Evolutionary conservation across 2,888 invertebrate species (phyloP), one percentile per base, ranked within the genome.

Genomic region (Exocentrus adspersus): DNA sequence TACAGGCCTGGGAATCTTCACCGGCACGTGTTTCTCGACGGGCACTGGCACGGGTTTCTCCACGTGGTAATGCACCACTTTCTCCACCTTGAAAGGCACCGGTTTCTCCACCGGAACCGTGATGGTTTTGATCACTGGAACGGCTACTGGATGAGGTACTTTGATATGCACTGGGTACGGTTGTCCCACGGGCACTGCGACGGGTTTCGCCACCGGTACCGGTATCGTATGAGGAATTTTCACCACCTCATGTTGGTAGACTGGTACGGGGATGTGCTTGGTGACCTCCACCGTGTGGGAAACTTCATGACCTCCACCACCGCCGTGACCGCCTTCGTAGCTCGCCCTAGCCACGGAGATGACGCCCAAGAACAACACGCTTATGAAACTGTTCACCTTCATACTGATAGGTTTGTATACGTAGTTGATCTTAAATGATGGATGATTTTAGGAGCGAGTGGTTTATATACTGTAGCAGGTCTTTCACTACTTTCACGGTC

Each of bases 81-180:
- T 90, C 68, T 90, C 89, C 0, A 91, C 89, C 0, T 89, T 88
- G 75, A 89, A 90, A 0, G 90, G 90, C 2, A 90, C 89, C 16
- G 90, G 90, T 76, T 90, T 91, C 72, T 91, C 90, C 0, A 91
- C 87, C 0, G 90, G 90, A 17, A 90, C 86, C 0, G 88, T 86
- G 1, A 91, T 85, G 69, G 90, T 90, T 75, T 89, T 90, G 24
- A 90, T 84, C 2, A 90, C 85, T 0, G 90, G 90, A 1, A 90
- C 87, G 0, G 90, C 89, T 0, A 90, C 85, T 0, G 90, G 89
- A 70, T 88, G 89, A 0, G 89, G 87, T 0, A 91, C 89, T 0
- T 90, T 90, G 0, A 90, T 84, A 28, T 89, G 88, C 1, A 90
- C 90, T 0, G 90, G 90, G 20, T 90, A 87, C 0, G 89, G 89